A percentile compares a stretch with the other conserved stretches of the same genome.
These are phyloP conservation scores for Sturnus vulgaris DNA, from an alignment of 2,113 vertebrate genomes.

Conservation along the genomic window DNA sequence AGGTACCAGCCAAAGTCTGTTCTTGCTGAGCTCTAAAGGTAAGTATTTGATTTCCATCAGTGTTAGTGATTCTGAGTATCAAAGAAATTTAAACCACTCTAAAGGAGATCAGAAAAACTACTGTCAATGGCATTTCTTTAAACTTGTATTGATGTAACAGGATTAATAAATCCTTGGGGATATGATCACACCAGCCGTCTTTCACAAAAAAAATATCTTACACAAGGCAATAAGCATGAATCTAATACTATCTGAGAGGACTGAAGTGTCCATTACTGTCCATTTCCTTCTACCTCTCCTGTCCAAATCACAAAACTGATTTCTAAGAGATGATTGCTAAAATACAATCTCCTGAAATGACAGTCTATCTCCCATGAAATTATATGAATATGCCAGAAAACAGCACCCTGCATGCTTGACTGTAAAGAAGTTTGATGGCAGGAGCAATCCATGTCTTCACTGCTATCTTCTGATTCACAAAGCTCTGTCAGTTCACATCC, in stretches of 20 bases:
- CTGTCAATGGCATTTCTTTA: not conserved
- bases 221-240: not conserved
- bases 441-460: not conserved
- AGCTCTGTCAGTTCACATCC: not conserved
- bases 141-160: not conserved
- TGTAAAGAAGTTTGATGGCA: rapidly evolving
- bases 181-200: not conserved
- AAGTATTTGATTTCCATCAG: not conserved
- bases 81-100: not conserved
- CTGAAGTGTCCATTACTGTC: not conserved
- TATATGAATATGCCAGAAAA: not conserved
- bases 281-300: not conserved
- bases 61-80: not conserved
- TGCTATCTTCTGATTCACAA: not conserved
- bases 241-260: not conserved
- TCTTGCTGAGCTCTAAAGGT: not conserved
- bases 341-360: not conserved
- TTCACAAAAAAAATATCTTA: not conserved
- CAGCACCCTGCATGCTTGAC: not conserved
- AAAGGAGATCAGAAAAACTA: not conserved
- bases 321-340: not conserved
- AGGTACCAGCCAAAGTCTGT: not conserved
- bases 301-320: not conserved
- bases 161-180: not conserved
- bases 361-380: not conserved